These are phyloP conservation scores for Callospermophilus lateralis DNA, from an alignment of 2,113 vertebrate genomes.

Conservation along the genomic window DNA sequence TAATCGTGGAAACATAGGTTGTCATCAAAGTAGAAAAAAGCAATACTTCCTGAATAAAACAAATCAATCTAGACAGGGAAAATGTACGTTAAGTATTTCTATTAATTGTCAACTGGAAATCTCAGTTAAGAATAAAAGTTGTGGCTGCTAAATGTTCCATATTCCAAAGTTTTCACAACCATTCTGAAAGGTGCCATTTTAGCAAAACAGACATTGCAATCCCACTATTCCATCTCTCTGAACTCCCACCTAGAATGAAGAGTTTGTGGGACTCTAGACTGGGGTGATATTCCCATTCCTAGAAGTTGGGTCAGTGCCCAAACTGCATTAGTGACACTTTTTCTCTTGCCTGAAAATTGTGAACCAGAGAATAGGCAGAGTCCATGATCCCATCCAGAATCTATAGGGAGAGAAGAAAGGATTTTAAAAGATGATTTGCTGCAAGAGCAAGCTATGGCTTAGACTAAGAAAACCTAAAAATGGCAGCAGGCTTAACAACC, in stretches of 20 bases:
- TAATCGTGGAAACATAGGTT: conserved; percentile 44
- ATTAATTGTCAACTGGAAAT: neutral
- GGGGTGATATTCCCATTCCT: neutral
- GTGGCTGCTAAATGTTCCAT: neutral
- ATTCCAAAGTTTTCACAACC: neutral
- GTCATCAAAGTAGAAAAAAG: conserved; percentile 62
- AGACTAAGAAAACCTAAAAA: neutral
- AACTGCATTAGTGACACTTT: neutral
- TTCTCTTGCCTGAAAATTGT: neutral
- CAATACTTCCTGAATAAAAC: conserved; percentile 57
- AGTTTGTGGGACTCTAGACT: neutral
- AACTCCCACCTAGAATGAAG: rapidly evolving
- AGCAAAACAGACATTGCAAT: neutral
- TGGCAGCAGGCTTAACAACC: neutral
- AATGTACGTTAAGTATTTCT: neutral
- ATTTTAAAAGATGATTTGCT: neutral
- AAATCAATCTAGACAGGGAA: conserved; percentile 42
- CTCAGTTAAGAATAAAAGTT: neutral
- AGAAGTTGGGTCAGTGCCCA: neutral
- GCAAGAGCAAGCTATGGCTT: neutral
- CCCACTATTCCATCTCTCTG: rapidly evolving
- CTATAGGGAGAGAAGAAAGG: neutral
- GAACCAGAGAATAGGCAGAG: neutral
- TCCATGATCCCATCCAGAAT: neutral
- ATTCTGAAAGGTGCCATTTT: neutral